Evolutionary conservation across 2,888 invertebrate species (phyloP).

Genomic region (Plebejus anna): DNA sequence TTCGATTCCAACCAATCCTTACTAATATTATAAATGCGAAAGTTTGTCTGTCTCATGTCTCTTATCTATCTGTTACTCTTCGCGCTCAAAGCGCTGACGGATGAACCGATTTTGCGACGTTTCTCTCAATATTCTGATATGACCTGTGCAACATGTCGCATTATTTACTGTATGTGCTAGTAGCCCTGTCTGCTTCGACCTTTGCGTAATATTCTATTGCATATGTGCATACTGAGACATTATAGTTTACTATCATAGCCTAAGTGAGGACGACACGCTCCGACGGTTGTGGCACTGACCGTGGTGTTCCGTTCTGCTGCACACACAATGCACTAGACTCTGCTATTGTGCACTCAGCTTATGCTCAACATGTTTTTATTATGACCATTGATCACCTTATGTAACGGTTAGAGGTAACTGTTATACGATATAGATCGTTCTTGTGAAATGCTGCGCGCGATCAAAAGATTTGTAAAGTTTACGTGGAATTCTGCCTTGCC

Average conservation of each 20-base stretch:
- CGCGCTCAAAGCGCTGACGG: too few relatives aligned
- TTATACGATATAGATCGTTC: slow-evolving; percentile 17
- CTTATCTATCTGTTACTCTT: too few relatives aligned
- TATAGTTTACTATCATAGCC: neutral
- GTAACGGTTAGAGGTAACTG: slow-evolving; percentile 27
- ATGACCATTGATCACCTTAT: slow-evolving; percentile 31
- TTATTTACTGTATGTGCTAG: too few relatives aligned
- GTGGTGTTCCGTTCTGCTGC: slow-evolving; percentile 58
- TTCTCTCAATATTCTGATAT: too few relatives aligned
- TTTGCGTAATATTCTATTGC: too few relatives aligned
- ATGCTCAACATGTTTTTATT: slow-evolving; percentile 33
- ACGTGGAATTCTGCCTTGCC: neutral
- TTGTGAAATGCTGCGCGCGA: slow-evolving; percentile 14
- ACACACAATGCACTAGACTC: slow-evolving; percentile 45
- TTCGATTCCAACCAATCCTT: neutral
- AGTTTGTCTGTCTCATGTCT: too few relatives aligned
- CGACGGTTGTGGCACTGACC: slow-evolving; percentile 63
- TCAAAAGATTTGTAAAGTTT: neutral
- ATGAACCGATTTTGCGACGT: too few relatives aligned
- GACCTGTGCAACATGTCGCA: too few relatives aligned
- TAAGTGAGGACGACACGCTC: slow-evolving; percentile 49
- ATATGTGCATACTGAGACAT: too few relatives aligned
- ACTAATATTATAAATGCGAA: too few relatives aligned
- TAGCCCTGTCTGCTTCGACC: too few relatives aligned
- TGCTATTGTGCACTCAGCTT: slow-evolving; percentile 37